These are phyloP conservation scores for Phoxinus phoxinus DNA, from an alignment of 2,113 vertebrate genomes.

Conservation along the genomic window DNA sequence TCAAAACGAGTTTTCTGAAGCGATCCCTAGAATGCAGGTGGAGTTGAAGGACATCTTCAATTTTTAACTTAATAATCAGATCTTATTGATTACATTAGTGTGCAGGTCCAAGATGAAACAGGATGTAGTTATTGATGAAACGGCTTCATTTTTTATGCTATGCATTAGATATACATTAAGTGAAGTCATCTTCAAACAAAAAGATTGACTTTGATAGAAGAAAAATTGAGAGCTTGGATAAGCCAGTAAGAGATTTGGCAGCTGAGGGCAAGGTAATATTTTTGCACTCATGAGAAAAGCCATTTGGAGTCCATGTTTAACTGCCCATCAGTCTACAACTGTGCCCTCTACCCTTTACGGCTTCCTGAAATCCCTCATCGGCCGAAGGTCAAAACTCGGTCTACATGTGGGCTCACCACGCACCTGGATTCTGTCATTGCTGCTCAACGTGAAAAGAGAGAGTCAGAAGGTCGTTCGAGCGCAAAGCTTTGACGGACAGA, in stretches of 20 bases:
- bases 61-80: conserved; percentile 68
- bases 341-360: conserved; percentile 34
- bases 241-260: not conserved
- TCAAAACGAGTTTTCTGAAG: conserved; percentile 76
- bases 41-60: conserved; percentile 70
- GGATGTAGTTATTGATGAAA: conserved; percentile 41
- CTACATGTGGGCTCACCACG: conserved; percentile 63
- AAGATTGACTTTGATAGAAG: not conserved
- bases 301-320: conserved; percentile 39
- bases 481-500: conserved; percentile 57
- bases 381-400: conserved; percentile 53
- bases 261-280: conserved; percentile 11
- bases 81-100: conserved; percentile 55
- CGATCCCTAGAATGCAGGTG: conserved; percentile 72
- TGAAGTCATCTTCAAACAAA: conserved; percentile 32
- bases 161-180: conserved; percentile 4
- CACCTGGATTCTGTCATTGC: conserved; percentile 73
- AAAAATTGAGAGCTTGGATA: not conserved
- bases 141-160: conserved; percentile 2
- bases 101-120: conserved; percentile 41
- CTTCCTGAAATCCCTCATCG: conserved; percentile 45
- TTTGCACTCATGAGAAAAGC: not conserved
- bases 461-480: conserved; percentile 63
- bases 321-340: conserved; percentile 12
- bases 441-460: conserved; percentile 63